These are phyloP conservation scores for Laticauda colubrina DNA, from an alignment of 2,113 vertebrate genomes.

Conservation along the genomic window DNA sequence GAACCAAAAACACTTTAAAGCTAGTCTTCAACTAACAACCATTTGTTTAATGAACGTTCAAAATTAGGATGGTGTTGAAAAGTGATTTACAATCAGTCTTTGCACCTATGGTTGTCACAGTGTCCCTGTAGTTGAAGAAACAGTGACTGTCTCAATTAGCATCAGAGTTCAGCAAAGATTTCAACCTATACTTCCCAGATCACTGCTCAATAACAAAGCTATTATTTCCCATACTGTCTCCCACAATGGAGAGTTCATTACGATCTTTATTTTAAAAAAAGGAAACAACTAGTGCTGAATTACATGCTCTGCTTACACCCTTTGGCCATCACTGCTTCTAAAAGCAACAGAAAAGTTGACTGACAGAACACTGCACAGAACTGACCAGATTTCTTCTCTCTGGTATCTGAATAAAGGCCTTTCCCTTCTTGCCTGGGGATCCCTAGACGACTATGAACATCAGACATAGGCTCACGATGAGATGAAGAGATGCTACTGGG, in stretches of 20 bases:
- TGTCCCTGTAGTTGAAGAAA: background rate
- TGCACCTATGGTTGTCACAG: background rate
- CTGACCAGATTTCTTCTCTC: conserved; percentile 88
- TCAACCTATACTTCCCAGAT: background rate
- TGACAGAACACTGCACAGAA: background rate
- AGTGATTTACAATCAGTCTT: background rate
- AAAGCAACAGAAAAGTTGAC: background rate
- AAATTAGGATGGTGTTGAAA: background rate
- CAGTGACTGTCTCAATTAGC: background rate
- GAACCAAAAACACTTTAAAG: background rate
- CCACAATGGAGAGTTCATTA: background rate
- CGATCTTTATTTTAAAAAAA: background rate
- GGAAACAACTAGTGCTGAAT: background rate
- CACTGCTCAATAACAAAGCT: background rate
- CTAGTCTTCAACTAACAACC: background rate
- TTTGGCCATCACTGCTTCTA: background rate
- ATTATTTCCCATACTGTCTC: background rate
- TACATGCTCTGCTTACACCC: background rate
- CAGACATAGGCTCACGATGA: conserved; percentile 82
- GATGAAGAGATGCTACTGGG: conserved; percentile 64
- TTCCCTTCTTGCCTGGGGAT: conserved; percentile 80
- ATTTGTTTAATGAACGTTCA: background rate
- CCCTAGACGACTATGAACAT: conserved; percentile 91
- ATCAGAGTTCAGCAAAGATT: background rate
- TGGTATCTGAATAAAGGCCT: conserved; percentile 76